Evolutionary conservation across 1,140 invertebrate species (phyloP).

Genomic region (Hydropsyche tenuis): DNA sequence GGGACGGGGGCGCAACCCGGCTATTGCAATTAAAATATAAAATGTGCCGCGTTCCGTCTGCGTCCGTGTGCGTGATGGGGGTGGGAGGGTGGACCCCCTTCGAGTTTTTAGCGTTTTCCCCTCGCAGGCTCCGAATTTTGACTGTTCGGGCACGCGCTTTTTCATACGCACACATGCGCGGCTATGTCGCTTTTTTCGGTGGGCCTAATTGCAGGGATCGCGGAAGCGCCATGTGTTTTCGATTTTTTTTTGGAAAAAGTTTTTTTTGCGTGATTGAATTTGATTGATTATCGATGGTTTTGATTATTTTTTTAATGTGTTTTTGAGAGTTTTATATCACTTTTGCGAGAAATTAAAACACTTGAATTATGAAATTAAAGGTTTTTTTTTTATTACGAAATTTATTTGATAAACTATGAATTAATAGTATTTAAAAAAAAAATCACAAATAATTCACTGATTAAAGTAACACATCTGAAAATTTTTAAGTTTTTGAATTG

Average conservation of each 20-base stretch:
- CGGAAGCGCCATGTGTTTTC: conserved; percentile 3
- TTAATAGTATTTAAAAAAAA: too few species aligned
- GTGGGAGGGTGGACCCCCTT: not conserved
- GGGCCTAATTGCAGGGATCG: conserved; percentile 26
- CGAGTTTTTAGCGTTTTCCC: not conserved
- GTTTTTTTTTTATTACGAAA: too few species aligned
- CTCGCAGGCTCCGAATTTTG: conserved; percentile 43
- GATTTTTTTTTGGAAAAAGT: conserved; percentile 11
- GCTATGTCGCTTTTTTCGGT: conserved; percentile 26
- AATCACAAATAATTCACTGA: too few species aligned
- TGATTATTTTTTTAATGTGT: too few species aligned
- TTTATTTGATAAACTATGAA: too few species aligned
- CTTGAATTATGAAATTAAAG: too few species aligned
- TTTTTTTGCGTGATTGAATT: not conserved
- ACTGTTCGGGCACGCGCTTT: conserved; percentile 50
- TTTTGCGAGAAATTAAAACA: too few species aligned
- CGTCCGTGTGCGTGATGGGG: conserved; percentile 16
- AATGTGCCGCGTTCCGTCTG: conserved; percentile 48
- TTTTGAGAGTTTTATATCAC: too few species aligned
- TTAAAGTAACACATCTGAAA: too few species aligned
- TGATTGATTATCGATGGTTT: too few species aligned
- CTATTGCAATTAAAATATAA: conserved; percentile 51
- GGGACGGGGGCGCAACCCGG: conserved; percentile 38
- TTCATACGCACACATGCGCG: conserved; percentile 42
- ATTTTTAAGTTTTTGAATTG: too few species aligned